Evolutionary conservation across 2,888 invertebrate species (phyloP).

Genomic region (Leucophora obtusa): DNA sequence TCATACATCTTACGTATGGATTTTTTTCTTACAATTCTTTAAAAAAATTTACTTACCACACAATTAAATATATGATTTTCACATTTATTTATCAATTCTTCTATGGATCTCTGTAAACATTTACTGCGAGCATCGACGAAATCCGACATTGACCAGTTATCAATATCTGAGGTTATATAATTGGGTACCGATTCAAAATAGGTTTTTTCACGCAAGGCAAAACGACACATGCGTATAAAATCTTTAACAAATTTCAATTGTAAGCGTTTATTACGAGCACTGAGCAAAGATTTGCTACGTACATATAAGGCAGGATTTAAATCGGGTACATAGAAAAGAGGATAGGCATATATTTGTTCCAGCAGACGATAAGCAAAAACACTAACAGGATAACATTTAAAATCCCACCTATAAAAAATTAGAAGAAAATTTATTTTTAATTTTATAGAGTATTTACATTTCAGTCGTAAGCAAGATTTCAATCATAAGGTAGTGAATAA

Average conservation of each 20-base stretch:
- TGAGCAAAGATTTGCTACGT: conserved; percentile 82
- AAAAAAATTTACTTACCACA: conserved; percentile 78
- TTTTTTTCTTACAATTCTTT: too few relatives aligned
- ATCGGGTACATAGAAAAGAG: conserved; percentile 86
- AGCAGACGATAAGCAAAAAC: conserved; percentile 88
- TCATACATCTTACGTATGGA: too few relatives aligned
- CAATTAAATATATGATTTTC: conserved; percentile 82
- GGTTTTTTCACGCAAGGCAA: conserved; percentile 81
- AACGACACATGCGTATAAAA: conserved; percentile 85
- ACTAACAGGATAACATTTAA: conserved; percentile 87
- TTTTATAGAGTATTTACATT: too few relatives aligned
- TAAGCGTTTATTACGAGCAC: conserved; percentile 82
- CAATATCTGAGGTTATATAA: conserved; percentile 83
- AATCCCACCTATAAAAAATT: conserved; percentile 75
- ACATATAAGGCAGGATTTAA: conserved; percentile 84
- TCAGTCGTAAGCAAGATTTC: too few relatives aligned
- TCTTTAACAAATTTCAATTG: conserved; percentile 86
- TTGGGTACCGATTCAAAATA: conserved; percentile 81
- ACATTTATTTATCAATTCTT: conserved; percentile 81
- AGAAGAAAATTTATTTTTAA: neutral
- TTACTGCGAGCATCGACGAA: conserved; percentile 83
- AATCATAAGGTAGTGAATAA: too few relatives aligned
- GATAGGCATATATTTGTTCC: conserved; percentile 87
- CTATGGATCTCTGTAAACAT: conserved; percentile 81
- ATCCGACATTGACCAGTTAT: conserved; percentile 87